Evolutionary conservation across 2,113 vertebrate species (phyloP).

Genomic region (Nannobrachium achirus): DNA sequence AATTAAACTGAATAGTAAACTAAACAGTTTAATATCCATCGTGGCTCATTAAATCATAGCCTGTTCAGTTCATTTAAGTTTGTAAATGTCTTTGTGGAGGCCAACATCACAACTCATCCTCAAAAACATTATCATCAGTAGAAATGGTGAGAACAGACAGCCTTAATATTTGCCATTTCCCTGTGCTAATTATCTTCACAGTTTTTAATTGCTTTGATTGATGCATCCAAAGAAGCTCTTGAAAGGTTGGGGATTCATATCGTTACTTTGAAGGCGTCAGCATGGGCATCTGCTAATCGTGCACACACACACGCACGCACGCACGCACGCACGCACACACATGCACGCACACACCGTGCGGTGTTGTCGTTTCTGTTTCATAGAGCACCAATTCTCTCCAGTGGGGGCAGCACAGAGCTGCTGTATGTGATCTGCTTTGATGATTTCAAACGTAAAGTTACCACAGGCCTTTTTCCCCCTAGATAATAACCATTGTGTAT

Average conservation of each 20-base stretch:
- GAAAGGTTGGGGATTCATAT: constrained; percentile 41
- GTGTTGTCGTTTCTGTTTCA: constrained; percentile 45
- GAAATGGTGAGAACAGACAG: constrained; percentile 36
- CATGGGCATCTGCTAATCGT: constrained; percentile 18
- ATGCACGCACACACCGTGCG: background rate
- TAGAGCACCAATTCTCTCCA: constrained; percentile 42
- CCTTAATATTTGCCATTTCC: constrained; percentile 58
- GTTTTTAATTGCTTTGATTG: constrained; percentile 66
- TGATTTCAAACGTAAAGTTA: constrained; percentile 19
- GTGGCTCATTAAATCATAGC: constrained; percentile 33
- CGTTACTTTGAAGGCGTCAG: constrained; percentile 31
- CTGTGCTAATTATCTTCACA: constrained; percentile 60
- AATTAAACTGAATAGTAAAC: no score
- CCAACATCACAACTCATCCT: constrained; percentile 26
- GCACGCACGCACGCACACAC: constrained; percentile 5
- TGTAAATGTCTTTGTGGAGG: background rate
- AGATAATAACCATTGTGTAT: no score
- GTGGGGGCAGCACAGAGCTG: constrained; percentile 12
- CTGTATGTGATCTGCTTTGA: constrained; percentile 44
- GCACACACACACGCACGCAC: background rate
- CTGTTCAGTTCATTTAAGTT: constrained; percentile 18
- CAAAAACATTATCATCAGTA: constrained; percentile 32
- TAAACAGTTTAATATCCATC: no score
- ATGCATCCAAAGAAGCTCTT: constrained; percentile 59
- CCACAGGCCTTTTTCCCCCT: no score